These are phyloP conservation scores for Argyresthia goedartella DNA, from an alignment of 2,888 invertebrate genomes.

Conservation along the genomic window DNA sequence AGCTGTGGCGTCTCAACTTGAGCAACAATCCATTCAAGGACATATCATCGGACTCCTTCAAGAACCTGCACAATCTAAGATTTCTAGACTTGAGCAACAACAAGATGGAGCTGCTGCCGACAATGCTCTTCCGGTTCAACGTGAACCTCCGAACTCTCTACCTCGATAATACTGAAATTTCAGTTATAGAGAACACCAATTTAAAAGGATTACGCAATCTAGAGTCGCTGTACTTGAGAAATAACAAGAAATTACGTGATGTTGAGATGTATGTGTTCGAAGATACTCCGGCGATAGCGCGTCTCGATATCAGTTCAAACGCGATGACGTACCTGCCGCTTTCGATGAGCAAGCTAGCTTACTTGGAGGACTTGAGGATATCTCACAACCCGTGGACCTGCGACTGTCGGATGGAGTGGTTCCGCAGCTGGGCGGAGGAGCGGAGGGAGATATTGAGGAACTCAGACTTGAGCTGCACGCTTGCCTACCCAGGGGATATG, in stretches of 20 bases:
- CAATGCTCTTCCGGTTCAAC: constrained; percentile 75
- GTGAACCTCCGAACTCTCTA: constrained; percentile 70
- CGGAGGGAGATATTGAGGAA: constrained; percentile 53
- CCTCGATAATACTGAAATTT: constrained; percentile 76
- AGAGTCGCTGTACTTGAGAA: constrained; percentile 70
- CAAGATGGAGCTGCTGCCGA: constrained; percentile 69
- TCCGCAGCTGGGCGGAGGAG: constrained; percentile 65
- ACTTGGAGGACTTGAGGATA: constrained; percentile 75
- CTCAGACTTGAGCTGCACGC: constrained; percentile 75
- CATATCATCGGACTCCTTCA: constrained; percentile 72
- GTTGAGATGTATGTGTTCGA: constrained; percentile 74
- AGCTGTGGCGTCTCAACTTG: constrained; percentile 73
- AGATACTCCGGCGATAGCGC: constrained; percentile 72
- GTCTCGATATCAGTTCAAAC: constrained; percentile 79
- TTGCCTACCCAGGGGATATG: constrained; percentile 78
- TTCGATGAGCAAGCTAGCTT: constrained; percentile 74
- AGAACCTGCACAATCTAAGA: constrained; percentile 65
- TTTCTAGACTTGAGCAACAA: constrained; percentile 74
- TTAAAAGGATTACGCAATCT: constrained; percentile 74
- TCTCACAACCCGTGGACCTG: constrained; percentile 86
- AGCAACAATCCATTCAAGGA: constrained; percentile 72
- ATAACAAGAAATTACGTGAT: constrained; percentile 72
- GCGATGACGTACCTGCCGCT: constrained; percentile 78
- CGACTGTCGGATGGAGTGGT: constrained; percentile 89
- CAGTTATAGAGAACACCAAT: constrained; percentile 74